A percentile compares a stretch with the other conserved stretches of the same genome.
phyloP scores from a whole-genome alignment of 2,888 invertebrate species.

The Acanthoscelides obtectus region DNA sequence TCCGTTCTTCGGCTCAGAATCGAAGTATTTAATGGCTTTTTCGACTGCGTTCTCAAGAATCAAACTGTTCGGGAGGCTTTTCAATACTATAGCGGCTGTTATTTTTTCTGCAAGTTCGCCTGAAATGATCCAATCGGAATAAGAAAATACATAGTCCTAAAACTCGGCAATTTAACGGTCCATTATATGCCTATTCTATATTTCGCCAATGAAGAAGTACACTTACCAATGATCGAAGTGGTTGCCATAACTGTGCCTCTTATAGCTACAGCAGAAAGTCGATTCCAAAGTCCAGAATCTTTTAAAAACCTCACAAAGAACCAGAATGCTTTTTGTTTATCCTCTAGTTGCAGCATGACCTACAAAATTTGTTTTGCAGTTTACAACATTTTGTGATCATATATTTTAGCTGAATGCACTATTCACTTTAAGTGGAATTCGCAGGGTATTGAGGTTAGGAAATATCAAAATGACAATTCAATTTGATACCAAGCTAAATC shows the following conservation, averaged over 20 bases:
- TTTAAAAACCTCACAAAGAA: conserved; percentile 74
- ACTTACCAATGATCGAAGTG: not conserved
- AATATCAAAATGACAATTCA: no score
- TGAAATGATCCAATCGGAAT: conserved; percentile 16
- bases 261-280: conserved; percentile 47
- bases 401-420: no score
- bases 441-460: no score
- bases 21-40: conserved; percentile 48
- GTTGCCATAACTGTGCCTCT: conserved; percentile 53
- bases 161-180: no score
- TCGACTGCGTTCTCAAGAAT: conserved; percentile 57
- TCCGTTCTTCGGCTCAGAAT: conserved; percentile 46
- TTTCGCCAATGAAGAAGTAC: no score
- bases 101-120: conserved; percentile 77
- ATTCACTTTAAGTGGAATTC: no score
- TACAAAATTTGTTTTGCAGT: not conserved
- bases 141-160: no score
- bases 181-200: no score
- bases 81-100: conserved; percentile 66
- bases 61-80: conserved; percentile 57
- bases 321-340: conserved; percentile 74
- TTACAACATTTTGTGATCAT: no score
- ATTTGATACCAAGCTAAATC: no score
- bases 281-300: conserved; percentile 61
- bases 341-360: conserved; percentile 77